Conservation (phyloP, 2,888 invertebrate species). For the Bellardia bayeri region DNA sequence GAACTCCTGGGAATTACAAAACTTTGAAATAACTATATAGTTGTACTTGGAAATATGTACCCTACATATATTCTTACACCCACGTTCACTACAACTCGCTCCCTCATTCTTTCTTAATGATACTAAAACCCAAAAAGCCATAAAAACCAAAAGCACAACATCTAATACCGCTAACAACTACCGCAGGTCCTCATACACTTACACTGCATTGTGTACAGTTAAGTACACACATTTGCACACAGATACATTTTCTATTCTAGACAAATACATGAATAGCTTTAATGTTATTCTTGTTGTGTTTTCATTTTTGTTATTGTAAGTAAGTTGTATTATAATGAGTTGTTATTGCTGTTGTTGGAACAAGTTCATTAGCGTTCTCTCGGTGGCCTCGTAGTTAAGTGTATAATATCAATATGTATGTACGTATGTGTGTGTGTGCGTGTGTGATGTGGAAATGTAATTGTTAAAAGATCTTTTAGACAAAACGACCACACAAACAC, state of each 20-base stretch:
- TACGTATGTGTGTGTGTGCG: too few species aligned
- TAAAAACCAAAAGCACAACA: constrained; percentile 66
- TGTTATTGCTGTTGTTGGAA: constrained; percentile 57
- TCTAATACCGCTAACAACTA: constrained; percentile 66
- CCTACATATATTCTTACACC: not conserved
- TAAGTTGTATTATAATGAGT: not conserved
- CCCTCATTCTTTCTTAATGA: constrained; percentile 25
- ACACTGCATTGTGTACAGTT: constrained; percentile 19
- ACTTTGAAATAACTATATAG: too few species aligned
- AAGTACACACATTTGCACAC: constrained; percentile 5
- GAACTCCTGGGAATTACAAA: too few species aligned
- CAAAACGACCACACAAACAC: constrained; percentile 17
- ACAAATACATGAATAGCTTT: constrained; percentile 33
- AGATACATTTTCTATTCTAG: not conserved
- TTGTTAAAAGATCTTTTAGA: constrained; percentile 42
- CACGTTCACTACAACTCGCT: not conserved
- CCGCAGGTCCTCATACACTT: constrained; percentile 32
- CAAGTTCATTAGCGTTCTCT: constrained; percentile 70
- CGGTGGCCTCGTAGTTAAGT: constrained; percentile 48
- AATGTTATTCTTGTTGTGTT: constrained; percentile 41
- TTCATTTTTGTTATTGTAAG: constrained; percentile 28
- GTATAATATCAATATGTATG: not conserved
- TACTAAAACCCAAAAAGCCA: constrained; percentile 66
- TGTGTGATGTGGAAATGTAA: not conserved
- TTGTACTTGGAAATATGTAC: not conserved